Base-by-base conservation (phyloP, 2,888 invertebrate species). In the Idaea biselata region DNA sequence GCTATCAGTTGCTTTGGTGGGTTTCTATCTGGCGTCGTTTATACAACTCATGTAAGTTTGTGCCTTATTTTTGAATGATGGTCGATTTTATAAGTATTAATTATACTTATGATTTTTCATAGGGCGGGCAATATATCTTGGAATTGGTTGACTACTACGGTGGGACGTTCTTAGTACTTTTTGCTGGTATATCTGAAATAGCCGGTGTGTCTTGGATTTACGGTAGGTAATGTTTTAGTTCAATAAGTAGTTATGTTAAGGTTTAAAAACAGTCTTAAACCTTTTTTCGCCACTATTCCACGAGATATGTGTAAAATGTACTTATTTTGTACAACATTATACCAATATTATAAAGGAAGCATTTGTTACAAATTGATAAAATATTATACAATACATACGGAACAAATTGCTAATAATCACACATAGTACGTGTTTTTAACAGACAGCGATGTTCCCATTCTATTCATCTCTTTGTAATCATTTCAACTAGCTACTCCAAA, bases 121-220 rank as follows among this genome's bases (percentile, higher is more conserved):
- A 95, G 95, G 94, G 94, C 44, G 95, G 95, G 1, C 94, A 94
- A 76, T 95, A 94, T 79, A 93, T 95, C 63, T 76, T 95, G 31
- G 94, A 94, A 5, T 76, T 95, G 57, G 94, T 95, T 77, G 95
- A 95, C 76, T 93, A 93, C 64, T 95, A 94, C 73, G 95, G 95
- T 0, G 94, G 94, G 0, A 93, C 96, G 0, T 93, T 95, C 78
- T 93, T 96, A 67, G 95, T 95, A 0, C 89, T 95, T 62, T 82
- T 93, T 0, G 69, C 93, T 61, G 94, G 91, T 16, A 93, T 94
- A 16, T 79, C 90, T 14, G 95, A 96, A 76, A 89, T 95, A 59
- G 85, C 94, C 16, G 58, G 58, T n/a, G 7, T 58, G 11, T 32
- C 8, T 17, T 58, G 58, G 58, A 89, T 95, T 53, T 96, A 96